Evolutionary conservation across 2,888 invertebrate genomes (phyloP), one percentile per base, ranked within the genome.

Genomic region (Stramonita haemastoma): DNA sequence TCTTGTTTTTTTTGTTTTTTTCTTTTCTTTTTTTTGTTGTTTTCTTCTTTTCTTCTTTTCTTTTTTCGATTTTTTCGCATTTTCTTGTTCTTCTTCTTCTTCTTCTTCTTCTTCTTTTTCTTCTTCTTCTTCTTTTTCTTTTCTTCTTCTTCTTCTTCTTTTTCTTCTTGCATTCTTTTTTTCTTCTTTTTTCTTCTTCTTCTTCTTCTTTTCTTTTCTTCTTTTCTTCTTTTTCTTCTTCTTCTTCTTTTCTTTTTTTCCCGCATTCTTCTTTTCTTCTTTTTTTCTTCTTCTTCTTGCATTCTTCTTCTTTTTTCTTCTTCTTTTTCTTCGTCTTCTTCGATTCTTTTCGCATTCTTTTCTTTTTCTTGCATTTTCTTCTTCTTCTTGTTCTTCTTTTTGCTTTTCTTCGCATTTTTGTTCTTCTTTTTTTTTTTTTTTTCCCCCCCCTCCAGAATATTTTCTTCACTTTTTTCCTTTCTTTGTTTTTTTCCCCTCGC

Each of bases 81-180:
- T 13, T 66, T 26, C 26, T 66, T 26, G 1, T 66, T 26, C 26
- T 66, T 26, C 26, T 66, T 26, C 26, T 66, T 26, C 26, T 66
- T 66, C 66, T 66, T 66, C 66, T 81, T 81, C 81, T 81, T 81
- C 81, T 79, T 79, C 79, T 79, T 79, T 26, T 79, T 79, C 79
- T 79, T 32, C 29, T 79, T 79, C 29, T 29, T 32, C 29, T 79
- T 32, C 60, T 11, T 19, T 15, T 60, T 60, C 60, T 60, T n/a
- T n/a, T 60, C 60, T 60, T 60, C 60, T 60, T 19, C 19, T 60
- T 60, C 60, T 60, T 60, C 60, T 60, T 19, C 60, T 60, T 60
- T 19, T 60, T 19, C 19, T 60, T 60, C 19, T 60, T 19, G 60
- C 60, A 60, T 19, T 60, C 60, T 60, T 19, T 11, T 60, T 60